Evolutionary conservation across 2,797 vertebrate genomes (phyloP).

Genomic region (Lates japonicus): DNA sequence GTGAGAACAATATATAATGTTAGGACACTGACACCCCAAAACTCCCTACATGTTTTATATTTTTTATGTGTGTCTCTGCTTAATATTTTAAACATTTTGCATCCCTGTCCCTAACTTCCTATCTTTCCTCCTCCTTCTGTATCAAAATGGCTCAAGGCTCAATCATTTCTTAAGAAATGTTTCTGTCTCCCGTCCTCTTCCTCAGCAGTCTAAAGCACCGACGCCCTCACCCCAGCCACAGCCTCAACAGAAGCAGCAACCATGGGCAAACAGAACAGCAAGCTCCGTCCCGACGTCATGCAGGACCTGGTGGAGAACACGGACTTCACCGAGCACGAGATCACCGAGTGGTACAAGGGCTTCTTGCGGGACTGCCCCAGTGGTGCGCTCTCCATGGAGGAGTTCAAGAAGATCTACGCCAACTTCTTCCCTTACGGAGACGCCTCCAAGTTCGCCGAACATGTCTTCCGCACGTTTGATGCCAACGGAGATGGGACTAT

Average conservation of each 20-base stretch:
- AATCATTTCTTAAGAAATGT: slow-evolving; percentile 34
- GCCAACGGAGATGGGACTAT: no score
- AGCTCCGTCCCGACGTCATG: slow-evolving; percentile 99
- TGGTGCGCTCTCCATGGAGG: slow-evolving; percentile 98
- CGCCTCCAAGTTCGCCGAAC: slow-evolving; percentile 98
- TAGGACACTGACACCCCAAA: background rate
- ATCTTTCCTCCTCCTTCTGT: background rate
- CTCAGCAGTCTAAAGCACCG: slow-evolving; percentile 53
- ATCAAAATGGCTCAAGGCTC: slow-evolving; percentile 1
- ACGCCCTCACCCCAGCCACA: no score
- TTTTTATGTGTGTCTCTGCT: background rate
- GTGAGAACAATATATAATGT: background rate
- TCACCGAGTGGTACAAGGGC: slow-evolving; percentile 99
- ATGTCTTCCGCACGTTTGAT: slow-evolving; percentile 98
- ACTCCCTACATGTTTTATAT: background rate
- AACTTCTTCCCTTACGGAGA: slow-evolving; percentile 99
- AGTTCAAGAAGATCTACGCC: slow-evolving; percentile 99
- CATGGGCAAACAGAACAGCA: slow-evolving; percentile 99
- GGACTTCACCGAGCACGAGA: slow-evolving; percentile 99
- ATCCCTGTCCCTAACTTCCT: background rate
- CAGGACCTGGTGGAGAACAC: slow-evolving; percentile 99
- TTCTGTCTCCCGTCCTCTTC: slow-evolving; percentile 24
- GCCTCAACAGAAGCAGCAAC: slow-evolving; percentile 65
- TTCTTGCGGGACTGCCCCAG: slow-evolving; percentile 99
- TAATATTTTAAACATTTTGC: background rate